Base-by-base conservation (phyloP, 2,888 invertebrate genomes). In the Mimumesa dahlbomi region DNA sequence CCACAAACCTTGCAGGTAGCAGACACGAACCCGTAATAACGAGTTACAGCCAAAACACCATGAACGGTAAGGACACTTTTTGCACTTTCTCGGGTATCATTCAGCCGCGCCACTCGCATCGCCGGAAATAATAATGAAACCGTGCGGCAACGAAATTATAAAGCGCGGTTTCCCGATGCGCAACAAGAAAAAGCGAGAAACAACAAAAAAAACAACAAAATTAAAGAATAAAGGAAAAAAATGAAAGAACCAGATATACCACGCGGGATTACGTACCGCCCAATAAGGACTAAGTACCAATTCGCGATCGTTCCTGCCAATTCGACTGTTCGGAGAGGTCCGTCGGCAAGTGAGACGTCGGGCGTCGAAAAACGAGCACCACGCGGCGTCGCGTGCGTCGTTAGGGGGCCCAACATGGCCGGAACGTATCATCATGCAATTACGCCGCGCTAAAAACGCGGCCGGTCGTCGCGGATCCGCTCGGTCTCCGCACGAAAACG, bases 401-500 rank as follows among this genome's bases (percentile, higher is more conserved):
- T 80, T 79, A 77, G 69, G 58, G n/a, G 67, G 52, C 59, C 70
- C 64, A 56, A 65, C 71, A 58, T 64, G 68, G 52, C 68, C 46
- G 66, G 45, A 77, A 79, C 80, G 75, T 79, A 79, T 79, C 79
- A 79, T 79, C 79, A 80, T 80, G 72, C 80, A 80, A 79, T 79
- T 80, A 79, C 48, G 61, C 63, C 70, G 65, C 63, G 70, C 75
- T 75, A 77, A 79, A 75, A 77, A 77, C 61, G 76, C 45, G 65
- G 38, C 62, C 50, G 52, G 61, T 64, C 74, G 46, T 61, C 68
- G 59, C 58, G 42, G 52, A 68, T 45, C 25, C 52, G 14, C 29
- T 46, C 52, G 56, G 25, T 43, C 18, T 65, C 64, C 49, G 11
- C 56, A 66, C 53, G 57, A 38, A 48, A 57, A 25, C 34, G 2